Conservation (phyloP, 2,888 invertebrate species). For the Caenorhabditis angaria region DNA sequence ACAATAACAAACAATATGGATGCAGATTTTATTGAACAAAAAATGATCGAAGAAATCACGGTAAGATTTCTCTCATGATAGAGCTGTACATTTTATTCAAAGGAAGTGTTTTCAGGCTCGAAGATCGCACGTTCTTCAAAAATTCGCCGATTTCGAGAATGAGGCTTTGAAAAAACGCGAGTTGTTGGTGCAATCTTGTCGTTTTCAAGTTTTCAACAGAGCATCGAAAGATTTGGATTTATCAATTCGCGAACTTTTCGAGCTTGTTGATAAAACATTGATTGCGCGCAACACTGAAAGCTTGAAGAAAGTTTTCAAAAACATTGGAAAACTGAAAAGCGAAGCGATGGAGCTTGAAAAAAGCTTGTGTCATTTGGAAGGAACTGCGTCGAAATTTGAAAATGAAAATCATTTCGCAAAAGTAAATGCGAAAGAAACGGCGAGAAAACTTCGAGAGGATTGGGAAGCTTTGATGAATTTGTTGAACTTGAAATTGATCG, state of each 20-base stretch:
- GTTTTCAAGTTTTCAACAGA: conserved; percentile 23
- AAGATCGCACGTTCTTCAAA: conserved; percentile 26
- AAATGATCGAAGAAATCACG: too few relatives aligned
- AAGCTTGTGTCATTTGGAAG: conserved; percentile 10
- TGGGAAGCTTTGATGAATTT: neutral
- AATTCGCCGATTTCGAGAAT: conserved; percentile 23
- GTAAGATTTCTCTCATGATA: too few relatives aligned
- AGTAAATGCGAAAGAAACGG: neutral
- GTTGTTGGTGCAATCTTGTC: conserved; percentile 19
- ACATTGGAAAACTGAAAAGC: conserved; percentile 1
- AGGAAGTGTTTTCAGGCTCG: conserved; percentile 23
- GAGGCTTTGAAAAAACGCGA: conserved; percentile 17
- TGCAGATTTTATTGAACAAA: too few relatives aligned
- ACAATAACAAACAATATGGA: too few relatives aligned
- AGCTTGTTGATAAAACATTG: conserved; percentile 11
- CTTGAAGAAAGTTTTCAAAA: conserved; percentile 9
- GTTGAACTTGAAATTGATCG: neutral
- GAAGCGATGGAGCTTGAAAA: conserved; percentile 11
- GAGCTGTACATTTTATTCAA: too few relatives aligned
- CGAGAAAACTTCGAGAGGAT: neutral
- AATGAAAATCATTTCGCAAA: conserved; percentile 16
- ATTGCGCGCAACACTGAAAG: conserved; percentile 11
- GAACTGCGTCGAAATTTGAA: conserved; percentile 6
- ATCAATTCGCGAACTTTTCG: conserved; percentile 13
- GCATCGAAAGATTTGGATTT: conserved; percentile 13